A percentile compares a stretch with the other conserved stretches of the same genome.
These are phyloP conservation scores for Coboldia fuscipes DNA, from an alignment of 1,140 invertebrate genomes.

Conservation along the genomic window DNA sequence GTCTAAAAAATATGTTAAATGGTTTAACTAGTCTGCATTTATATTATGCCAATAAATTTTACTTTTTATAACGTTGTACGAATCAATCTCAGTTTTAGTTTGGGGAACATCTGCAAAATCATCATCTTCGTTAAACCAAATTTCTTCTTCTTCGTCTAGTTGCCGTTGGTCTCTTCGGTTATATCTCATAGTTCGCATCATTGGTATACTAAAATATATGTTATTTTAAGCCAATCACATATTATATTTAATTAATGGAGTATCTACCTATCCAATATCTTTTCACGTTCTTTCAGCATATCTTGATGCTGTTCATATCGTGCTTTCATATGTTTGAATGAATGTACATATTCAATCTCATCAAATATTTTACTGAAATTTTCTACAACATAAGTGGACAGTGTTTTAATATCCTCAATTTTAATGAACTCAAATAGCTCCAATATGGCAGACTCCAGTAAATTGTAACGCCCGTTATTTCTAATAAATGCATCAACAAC, in stretches of 20 bases:
- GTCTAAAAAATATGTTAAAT: conserved; percentile 6
- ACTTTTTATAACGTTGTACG: conserved; percentile 27
- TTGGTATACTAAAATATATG: conserved; percentile 27
- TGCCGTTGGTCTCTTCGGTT: conserved; percentile 77
- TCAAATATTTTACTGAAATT: conserved; percentile 87
- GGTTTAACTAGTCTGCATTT: conserved; percentile 18
- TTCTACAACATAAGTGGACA: conserved; percentile 85
- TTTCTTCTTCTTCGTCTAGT: conserved; percentile 92
- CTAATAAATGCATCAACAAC: conserved; percentile 90
- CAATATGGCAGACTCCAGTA: conserved; percentile 94
- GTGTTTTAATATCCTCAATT: conserved; percentile 86
- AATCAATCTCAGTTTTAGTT: conserved; percentile 18
- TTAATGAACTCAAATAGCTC: conserved; percentile 99
- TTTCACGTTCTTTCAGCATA: conserved; percentile 62
- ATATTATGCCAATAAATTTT: conserved; percentile 24
- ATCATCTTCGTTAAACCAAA: conserved; percentile 97
- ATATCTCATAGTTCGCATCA: conserved; percentile 60
- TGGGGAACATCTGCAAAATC: conserved; percentile 65
- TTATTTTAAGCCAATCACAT: background rate
- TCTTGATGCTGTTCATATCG: conserved; percentile 91
- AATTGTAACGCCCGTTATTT: conserved; percentile 95
- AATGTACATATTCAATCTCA: conserved; percentile 90
- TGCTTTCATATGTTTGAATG: conserved; percentile 78
- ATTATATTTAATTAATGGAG: background rate
- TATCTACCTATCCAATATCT: conserved; percentile 44